A percentile compares a stretch with the other conserved stretches of the same genome.
Evolutionary conservation across 92 coral and sea anemone species (phyloP).

Genomic region (Palythoa caribaeorum): DNA sequence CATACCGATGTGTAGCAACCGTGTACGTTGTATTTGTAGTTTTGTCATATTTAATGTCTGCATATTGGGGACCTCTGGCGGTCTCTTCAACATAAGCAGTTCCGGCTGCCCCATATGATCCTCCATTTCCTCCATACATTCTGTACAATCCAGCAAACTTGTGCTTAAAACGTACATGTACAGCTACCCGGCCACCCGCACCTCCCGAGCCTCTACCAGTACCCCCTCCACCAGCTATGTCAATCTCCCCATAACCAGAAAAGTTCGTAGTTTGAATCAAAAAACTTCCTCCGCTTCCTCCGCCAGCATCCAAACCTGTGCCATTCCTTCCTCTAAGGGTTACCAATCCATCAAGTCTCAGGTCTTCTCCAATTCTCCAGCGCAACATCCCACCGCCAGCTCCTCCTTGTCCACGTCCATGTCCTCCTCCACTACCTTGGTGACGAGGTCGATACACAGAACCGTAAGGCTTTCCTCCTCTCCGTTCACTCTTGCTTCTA

Average conservation of each 20-base stretch:
- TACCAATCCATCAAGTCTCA: slow-evolving; percentile 71
- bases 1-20: slow-evolving; percentile 68
- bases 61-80: slow-evolving; percentile 79
- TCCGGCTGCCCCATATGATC: slow-evolving; percentile 68
- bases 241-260: slow-evolving; percentile 75
- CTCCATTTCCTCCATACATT: slow-evolving; percentile 74
- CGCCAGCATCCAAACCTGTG: slow-evolving; percentile 66
- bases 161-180: slow-evolving; percentile 73
- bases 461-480: slow-evolving; percentile 66
- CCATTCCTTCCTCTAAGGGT: slow-evolving; percentile 69
- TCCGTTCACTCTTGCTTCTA: slow-evolving; percentile 3
- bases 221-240: slow-evolving; percentile 70
- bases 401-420: slow-evolving; percentile 73
- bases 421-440: slow-evolving; percentile 78
- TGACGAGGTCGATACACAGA: slow-evolving; percentile 64
- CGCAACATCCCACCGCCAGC: slow-evolving; percentile 74
- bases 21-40: slow-evolving; percentile 54
- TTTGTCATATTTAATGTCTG: slow-evolving; percentile 71
- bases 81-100: slow-evolving; percentile 77
- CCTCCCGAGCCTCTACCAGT: slow-evolving; percentile 66
- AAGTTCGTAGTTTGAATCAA: slow-evolving; percentile 69
- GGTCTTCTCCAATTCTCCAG: slow-evolving; percentile 71
- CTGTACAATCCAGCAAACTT: slow-evolving; percentile 71
- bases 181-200: slow-evolving; percentile 71
- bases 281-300: slow-evolving; percentile 79